Evolutionary conservation across 2,113 vertebrate species (phyloP), one percentile per base, ranked within the genome.

Genomic region (Heterochromis multidens): DNA sequence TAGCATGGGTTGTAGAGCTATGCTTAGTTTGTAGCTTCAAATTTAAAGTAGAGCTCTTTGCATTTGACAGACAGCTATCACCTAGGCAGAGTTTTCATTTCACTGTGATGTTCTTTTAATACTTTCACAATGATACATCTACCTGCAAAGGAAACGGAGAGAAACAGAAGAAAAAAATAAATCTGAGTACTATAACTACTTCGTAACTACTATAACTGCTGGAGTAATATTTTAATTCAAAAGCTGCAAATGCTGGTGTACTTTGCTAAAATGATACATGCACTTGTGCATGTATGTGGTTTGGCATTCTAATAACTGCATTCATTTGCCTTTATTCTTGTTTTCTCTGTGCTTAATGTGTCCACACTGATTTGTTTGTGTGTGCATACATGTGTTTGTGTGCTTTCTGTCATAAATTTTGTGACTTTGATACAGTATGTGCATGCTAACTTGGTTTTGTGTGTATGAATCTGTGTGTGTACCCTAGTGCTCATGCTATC

Each of bases 401-500:
- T 9, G 6, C 12, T 56, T 79, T 54, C 10, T 59, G 46, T 43
- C 23, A 0, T 16, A 40, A 31, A 52, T 33, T 31, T 31, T 52
- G 17, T 2, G 27, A 74, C 19, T 33, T 54, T 74, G n/a, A 56
- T 77, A 11, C 60, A 49, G 4, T 5, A 5, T 33, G 12, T 79
- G 54, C 33, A 12, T 35, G 11, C 43, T 52, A 19, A 17, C 27
- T 23, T 3, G 54, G 72, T 70, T 43, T 54, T 72, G 21, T 65
- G 72, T 7, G 4, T 31, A 74, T 19, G 33, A 52, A 76, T 67
- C 33, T 43, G 16, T 81, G 33, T 59, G 19, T 62, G 33, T 46
- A 33, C 74, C 52, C 62, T 29, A 19, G 23, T 14, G 76, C 54
- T 58, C 21, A 5, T 54, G 63, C 80, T 89, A 92, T 92, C 92